phyloP scores from a whole-genome alignment of 1,140 invertebrate species.

The Lordiphosa collinella region DNA sequence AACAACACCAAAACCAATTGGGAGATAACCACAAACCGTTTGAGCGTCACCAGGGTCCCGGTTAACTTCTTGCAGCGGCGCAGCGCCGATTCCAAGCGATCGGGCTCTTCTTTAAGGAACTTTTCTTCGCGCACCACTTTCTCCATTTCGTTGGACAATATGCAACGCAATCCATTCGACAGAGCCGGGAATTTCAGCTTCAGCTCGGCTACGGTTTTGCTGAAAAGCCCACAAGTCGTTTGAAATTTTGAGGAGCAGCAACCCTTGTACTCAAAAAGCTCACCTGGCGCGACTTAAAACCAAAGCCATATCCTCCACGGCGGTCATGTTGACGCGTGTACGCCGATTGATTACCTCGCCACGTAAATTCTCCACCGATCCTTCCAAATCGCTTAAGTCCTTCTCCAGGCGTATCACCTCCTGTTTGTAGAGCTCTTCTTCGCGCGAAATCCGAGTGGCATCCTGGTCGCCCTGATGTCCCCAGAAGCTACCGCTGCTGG shows the following conservation, averaged over 20 bases:
- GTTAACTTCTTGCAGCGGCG: constrained; percentile 97
- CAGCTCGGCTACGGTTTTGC: constrained; percentile 95
- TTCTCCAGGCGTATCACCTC: constrained; percentile 95
- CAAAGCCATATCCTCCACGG: constrained; percentile 97
- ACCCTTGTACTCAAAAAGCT: not conserved
- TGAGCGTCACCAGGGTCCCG: constrained; percentile 96
- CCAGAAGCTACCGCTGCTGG: constrained; percentile 84
- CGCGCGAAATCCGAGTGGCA: constrained; percentile 83
- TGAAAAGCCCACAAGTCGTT: too few relatives aligned
- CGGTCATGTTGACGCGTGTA: constrained; percentile 96
- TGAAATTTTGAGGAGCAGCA: too few relatives aligned
- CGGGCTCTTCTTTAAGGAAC: constrained; percentile 97
- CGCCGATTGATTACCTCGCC: constrained; percentile 97
- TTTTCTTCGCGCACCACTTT: constrained; percentile 96
- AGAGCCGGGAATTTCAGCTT: constrained; percentile 94
- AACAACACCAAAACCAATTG: too few relatives aligned
- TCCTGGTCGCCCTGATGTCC: constrained; percentile 81
- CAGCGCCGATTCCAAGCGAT: constrained; percentile 92
- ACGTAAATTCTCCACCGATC: constrained; percentile 95
- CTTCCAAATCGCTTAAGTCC: constrained; percentile 95
- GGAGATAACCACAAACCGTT: constrained; percentile 85
- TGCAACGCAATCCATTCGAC: constrained; percentile 92
- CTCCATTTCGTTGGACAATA: constrained; percentile 96
- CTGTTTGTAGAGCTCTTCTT: constrained; percentile 93
- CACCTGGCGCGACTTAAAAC: constrained; percentile 91